Base-by-base conservation (phyloP, 2,113 vertebrate species). In the Oryzias curvinotus region DNA sequence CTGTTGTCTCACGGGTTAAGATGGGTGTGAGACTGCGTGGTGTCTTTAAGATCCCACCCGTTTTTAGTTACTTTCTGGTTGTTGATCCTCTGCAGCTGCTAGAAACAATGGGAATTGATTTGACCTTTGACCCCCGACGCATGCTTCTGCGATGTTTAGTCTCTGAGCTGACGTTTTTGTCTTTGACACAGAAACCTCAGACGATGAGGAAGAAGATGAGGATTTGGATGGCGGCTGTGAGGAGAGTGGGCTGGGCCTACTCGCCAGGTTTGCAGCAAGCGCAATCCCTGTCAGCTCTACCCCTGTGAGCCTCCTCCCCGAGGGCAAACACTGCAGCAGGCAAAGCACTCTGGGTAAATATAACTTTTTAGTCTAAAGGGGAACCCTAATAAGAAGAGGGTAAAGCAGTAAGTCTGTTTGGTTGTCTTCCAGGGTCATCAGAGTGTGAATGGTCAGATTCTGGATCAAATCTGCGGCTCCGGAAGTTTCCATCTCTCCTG, bases 401-500 rank as follows among this genome's bases (percentile, higher is more conserved):
- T 45, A 14, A 45, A 16, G 44, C 16, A 45, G 16, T 45, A 15
- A 15, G 17, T 45, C 44, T 16, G 44, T 45, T 17, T 45, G 14
- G 44, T 52, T 52, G 21, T 36, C 41, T 0, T 4, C 12, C 82
- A 99, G 96, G 95, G 46, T 94, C 94, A 1, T 93, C 94, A 0
- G 97, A 98, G 77, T 96, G 95, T 0, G 95, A 98, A 80, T 96
- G 95, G 87, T 96, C 95, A 0, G 97, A 98, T 81, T 99, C 96
- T 0, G 97, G 97, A 71, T 94, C 91, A 0, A 96, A 98, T 69
- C 72, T 95, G 68, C 93, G 93, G 58, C 85, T 94, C 68, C 94
- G 93, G 82, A 96, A 95, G 63, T 92, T 94, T 0, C 93, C 95
- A 0, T 91, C 93, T 0, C 88, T 97, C 61, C 90, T 95, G 52